Evolutionary conservation across 2,888 invertebrate genomes (phyloP), one percentile per base, ranked within the genome.

Genomic region (Entomobrya multifasciata): DNA sequence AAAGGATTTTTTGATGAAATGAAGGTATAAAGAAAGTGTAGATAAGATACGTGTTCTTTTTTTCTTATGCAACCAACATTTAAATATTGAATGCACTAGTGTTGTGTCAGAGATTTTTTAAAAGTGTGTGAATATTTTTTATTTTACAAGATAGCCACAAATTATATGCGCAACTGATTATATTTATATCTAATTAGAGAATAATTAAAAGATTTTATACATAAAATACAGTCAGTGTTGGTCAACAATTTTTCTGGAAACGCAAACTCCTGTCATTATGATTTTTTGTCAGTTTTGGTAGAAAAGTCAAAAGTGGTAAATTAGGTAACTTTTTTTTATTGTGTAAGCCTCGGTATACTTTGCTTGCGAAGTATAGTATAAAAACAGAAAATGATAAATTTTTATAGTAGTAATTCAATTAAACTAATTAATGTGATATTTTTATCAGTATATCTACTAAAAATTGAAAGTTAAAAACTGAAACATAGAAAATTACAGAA

Each of bases 191-290:
- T 57, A 57, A 55, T 76, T 76, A 57, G 30, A 55, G 30, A 57
- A 11, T 74, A 74, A 10, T 76, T 30, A 30, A 41, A 8, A 57
- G 30, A 20, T 22, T 55, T 41, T 57, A n/a, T 76, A 76, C 76
- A 76, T 76, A 76, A 57, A 76, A n/a, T 49, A 49, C 49, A 76
- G 76, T 76, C 76, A 76, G 76, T 36, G 36, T 36, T n/a, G 36
- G 36, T 76, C 57, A 76, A 49, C 25, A 30, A 49, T 72, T 52
- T n/a, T n/a, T 52, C 47, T 49, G 72, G 77, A 84, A 84, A 52
- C 57, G 84, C 84, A 84, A 84, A 84, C 84, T 77, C 84, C 67
- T 78, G 84, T 84, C 62, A n/a, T 20, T 20, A 22, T n/a, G n/a
- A n/a, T n/a, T 22, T 55, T 17, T 44, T 74, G 83, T 78, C 84